phyloP scores from a whole-genome alignment of 2,113 vertebrate genomes.

The Gobius niger region DNA sequence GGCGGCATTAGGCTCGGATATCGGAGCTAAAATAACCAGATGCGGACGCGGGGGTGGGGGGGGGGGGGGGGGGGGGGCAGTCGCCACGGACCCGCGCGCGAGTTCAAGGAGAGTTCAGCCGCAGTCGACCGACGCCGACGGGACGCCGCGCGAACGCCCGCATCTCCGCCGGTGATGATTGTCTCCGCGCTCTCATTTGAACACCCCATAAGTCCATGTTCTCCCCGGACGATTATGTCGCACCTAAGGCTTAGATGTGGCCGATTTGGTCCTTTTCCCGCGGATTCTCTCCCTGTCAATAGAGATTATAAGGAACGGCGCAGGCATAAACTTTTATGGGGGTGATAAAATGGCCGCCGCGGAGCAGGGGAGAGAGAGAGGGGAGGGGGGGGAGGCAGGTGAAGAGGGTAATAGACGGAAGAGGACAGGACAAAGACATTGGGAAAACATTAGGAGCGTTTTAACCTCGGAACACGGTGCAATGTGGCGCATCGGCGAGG shows the following conservation, averaged over 20 bases:
- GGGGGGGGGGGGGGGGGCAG: too few relatives aligned
- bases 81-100: conserved; percentile 80
- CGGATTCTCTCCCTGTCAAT: conserved; percentile 50
- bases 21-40: conserved; percentile 98
- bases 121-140: conserved; percentile 76
- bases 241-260: conserved; percentile 65
- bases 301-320: conserved; percentile 54
- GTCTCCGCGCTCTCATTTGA: conserved; percentile 91
- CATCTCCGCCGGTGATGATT: conserved; percentile 90
- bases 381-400: conserved; percentile 15
- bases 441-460: conserved; percentile 6
- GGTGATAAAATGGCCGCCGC: conserved; percentile 50
- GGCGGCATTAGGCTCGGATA: conserved; percentile 92
- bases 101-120: conserved; percentile 99
- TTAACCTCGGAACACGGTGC: not conserved
- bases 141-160: conserved; percentile 85
- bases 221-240: conserved; percentile 77
- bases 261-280: not conserved
- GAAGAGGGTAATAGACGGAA: not conserved
- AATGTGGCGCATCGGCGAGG: not conserved
- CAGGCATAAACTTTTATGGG: conserved; percentile 61
- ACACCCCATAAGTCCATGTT: conserved; percentile 84
- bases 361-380: conserved; percentile 18
- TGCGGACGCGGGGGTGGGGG: conserved; percentile 81
- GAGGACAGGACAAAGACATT: conserved; percentile 30